Conservation (phyloP, 2,797 vertebrate genomes). For the Varecia variegata region DNA sequence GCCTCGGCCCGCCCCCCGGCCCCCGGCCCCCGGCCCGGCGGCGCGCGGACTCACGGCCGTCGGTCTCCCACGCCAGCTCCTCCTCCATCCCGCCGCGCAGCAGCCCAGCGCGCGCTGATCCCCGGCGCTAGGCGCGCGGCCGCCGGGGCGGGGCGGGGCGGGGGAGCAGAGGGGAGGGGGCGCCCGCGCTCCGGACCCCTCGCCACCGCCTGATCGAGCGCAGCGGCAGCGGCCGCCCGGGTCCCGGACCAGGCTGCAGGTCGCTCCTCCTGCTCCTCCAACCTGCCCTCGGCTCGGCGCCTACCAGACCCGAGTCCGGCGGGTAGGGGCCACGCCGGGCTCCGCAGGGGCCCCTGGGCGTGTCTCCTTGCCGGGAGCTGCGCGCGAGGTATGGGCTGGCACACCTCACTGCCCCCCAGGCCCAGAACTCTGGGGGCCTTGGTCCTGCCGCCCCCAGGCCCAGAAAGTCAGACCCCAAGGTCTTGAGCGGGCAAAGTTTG, state of each 20-base stretch:
- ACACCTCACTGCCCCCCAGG: no score
- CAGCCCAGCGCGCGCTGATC: not conserved
- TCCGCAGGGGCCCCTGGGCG: not conserved
- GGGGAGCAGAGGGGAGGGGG: not conserved
- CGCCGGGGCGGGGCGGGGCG: accelerated
- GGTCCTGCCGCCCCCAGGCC: not conserved
- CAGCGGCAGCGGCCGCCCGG: not conserved
- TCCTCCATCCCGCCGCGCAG: not conserved
- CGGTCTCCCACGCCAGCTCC: not conserved
- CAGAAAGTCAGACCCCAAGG: not conserved
- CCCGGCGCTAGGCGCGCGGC: not conserved
- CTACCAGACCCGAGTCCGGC: not conserved
- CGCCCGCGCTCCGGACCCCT: not conserved
- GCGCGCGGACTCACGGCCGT: constrained; percentile 24
- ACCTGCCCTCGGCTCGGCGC: not conserved
- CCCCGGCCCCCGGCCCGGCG: no score
- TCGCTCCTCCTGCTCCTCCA: not conserved
- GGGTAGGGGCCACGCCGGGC: not conserved
- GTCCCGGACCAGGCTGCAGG: not conserved
- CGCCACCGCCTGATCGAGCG: accelerated
- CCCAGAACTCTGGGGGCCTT: not conserved
- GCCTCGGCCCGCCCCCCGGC: not conserved
- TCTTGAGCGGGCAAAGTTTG: not conserved
- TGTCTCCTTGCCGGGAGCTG: not conserved
- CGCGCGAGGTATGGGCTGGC: not conserved